Evolutionary conservation across 2,113 vertebrate species (phyloP).

Genomic region (Trogon surrucura): DNA sequence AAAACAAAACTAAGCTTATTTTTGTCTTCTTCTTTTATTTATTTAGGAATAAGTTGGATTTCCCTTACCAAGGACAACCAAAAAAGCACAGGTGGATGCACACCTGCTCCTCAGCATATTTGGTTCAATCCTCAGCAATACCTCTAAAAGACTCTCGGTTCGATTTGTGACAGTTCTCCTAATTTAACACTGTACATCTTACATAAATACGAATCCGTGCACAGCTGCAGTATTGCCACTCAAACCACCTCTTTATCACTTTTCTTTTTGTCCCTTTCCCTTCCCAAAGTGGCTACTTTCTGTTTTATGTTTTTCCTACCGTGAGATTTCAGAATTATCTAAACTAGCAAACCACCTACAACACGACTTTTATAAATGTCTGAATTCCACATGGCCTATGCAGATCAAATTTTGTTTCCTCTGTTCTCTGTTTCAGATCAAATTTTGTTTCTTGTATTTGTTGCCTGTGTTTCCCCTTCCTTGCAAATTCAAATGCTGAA

Average conservation of each 20-base stretch:
- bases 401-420: neutral
- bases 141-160: neutral
- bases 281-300: neutral
- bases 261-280: neutral
- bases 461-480: neutral
- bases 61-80: neutral
- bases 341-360: neutral
- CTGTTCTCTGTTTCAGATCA: neutral
- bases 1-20: neutral
- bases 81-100: neutral
- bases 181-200: neutral
- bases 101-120: neutral
- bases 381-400: neutral
- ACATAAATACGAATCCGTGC: neutral
- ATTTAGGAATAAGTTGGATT: neutral
- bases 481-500: neutral
- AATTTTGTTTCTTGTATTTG: neutral
- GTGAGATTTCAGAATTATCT: neutral
- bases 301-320: neutral
- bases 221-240: neutral
- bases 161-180: neutral
- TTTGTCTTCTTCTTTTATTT: neutral
- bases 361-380: neutral
- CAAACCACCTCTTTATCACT: neutral
- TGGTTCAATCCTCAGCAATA: neutral